Percentiles rank a stretch among this genome's conserved stretches.
Evolutionary conservation across 2,113 vertebrate species (phyloP).

Genomic region (Greenwoodochromis staneri): DNA sequence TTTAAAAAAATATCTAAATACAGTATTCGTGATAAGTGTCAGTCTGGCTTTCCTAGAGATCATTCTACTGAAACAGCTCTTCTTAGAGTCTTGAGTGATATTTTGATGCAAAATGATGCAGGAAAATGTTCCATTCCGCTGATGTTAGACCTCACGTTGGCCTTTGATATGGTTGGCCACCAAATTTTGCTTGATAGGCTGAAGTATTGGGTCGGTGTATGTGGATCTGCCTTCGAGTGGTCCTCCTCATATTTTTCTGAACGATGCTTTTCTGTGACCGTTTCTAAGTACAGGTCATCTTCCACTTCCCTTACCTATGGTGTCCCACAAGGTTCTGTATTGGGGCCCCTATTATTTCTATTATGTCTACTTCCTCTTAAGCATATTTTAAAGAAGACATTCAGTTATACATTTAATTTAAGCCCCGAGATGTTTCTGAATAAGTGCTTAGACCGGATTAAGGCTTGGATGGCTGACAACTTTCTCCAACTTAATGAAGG

Average conservation of each 20-base stretch:
- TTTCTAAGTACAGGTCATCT: background rate
- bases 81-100: background rate
- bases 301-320: background rate
- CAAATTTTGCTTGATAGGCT: background rate
- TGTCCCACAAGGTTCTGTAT: background rate
- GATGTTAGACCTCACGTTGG: background rate
- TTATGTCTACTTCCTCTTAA: background rate
- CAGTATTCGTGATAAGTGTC: background rate
- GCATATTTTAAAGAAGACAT: background rate
- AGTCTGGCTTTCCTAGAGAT: background rate
- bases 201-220: background rate
- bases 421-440: background rate
- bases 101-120: background rate
- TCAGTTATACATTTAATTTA: background rate
- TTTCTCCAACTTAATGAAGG: background rate
- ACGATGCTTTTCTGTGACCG: background rate
- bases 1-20: background rate
- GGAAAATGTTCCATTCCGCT: background rate
- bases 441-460: background rate
- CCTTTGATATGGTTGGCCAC: background rate
- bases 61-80: background rate
- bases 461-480: background rate
- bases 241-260: background rate
- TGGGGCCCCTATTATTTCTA: background rate
- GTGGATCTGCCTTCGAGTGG: background rate